Conservation (phyloP, 1,140 invertebrate genomes). For the Rhopalosiphum padi region DNA sequence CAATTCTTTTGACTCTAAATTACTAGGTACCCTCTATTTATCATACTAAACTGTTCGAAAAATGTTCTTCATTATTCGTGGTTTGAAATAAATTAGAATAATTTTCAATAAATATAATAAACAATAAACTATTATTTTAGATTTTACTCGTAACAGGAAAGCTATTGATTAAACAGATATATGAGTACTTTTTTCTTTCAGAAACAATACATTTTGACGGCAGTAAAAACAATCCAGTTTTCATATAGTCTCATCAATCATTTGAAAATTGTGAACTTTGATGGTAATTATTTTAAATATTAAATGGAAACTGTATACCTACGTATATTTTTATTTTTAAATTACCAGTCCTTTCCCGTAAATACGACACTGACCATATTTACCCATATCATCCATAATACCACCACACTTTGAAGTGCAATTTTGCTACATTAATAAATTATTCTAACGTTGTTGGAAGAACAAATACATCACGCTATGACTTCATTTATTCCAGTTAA, state of each 20-base stretch:
- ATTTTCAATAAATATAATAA: background rate
- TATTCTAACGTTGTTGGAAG: background rate
- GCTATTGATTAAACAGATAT: background rate
- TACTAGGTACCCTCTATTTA: background rate
- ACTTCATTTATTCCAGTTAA: background rate
- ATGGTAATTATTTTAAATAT: background rate
- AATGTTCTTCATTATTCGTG: background rate
- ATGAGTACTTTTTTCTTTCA: background rate
- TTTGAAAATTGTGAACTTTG: background rate
- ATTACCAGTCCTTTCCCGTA: background rate
- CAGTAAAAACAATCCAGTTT: background rate
- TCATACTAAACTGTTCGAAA: too few species aligned
- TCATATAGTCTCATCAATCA: background rate
- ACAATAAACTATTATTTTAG: background rate
- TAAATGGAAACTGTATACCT: background rate
- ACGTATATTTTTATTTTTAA: background rate
- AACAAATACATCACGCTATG: background rate
- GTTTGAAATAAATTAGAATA: background rate
- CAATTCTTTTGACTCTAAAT: background rate
- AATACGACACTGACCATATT: background rate
- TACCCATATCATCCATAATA: background rate
- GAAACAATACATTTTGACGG: background rate
- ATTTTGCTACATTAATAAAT: background rate
- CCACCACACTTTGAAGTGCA: background rate
- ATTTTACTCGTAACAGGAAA: background rate